Base-by-base conservation (phyloP, 2,888 invertebrate genomes). In the Aethes cnicana region DNA sequence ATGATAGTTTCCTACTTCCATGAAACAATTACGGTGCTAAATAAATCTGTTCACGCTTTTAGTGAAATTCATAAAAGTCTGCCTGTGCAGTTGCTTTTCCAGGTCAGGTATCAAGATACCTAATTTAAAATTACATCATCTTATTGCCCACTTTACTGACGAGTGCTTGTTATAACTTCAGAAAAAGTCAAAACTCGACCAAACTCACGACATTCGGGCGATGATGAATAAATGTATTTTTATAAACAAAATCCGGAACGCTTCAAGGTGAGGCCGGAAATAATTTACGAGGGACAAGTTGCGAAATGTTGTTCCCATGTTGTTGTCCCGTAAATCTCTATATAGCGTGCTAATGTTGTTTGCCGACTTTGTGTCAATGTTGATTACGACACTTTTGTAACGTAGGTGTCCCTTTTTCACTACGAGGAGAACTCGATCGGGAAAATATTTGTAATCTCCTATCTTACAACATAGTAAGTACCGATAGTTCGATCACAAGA, bases 251-350 rank as follows among this genome's bases (percentile, higher is more conserved):
- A 61, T 59, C 52, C 57, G 54, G 55, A 63, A 63, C 63, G 61
- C 60, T 70, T 63, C 43, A 55, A 61, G 61, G 66, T 58, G 46
- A 55, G 56, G 54, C 54, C 63, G n/a, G 58, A 71, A 69, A 68
- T 69, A 66, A 74, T 68, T 64, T 69, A 68, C 66, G 66, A 54
- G 49, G 55, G 42, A 56, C 59, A 63, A 63, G 59, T 70, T 64
- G 60, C 59, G 62, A 65, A 73, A 79, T 77, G 76, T 71, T 63
- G 63, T 77, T 70, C 70, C 64, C 69, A 60, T 77, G 80, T 79
- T 57, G 62, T 59, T 63, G 68, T 64, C 65, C 60, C 74, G 68
- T 82, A 81, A 81, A 81, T 82, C 78, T 76, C 64, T 74, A 74
- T 77, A 74, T 68, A 63, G 26, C 50, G 35, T 57, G 53, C 48